Evolutionary conservation across 1,140 invertebrate genomes (phyloP), one percentile per base, ranked within the genome.

Genomic region (Centruroides vittatus): DNA sequence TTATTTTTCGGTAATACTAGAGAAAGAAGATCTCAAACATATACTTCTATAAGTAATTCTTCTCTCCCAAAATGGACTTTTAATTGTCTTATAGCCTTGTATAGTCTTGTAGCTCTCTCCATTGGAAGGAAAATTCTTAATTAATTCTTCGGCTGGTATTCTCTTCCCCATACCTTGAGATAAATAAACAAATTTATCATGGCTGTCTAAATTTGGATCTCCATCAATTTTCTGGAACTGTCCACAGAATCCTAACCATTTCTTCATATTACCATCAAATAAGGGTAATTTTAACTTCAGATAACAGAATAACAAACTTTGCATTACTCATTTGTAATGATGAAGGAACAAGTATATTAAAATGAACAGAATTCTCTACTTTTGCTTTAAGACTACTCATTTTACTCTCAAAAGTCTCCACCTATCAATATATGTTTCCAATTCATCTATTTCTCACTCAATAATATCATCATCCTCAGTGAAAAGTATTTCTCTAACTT

Each of bases 1-100:
- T 58, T n/a, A 12, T 51, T 0, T 34, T 50, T 12, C 12, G 5
- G 4, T 56, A 47, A 23, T 48, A 66, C 65, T 11, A 74, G 46
- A 1, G 53, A 54, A 10, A 74, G 56, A 5, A 74, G 34, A 55
- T 74, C 70, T 34, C 71, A 57, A 8, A 70, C 67, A 63, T 74
- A 74, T 60, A 69, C 67, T 60, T 72, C 67, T 7, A 72, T 67
- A 4, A 72, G 48, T 5, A 71, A 53, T 46, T 71, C 68, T 4
- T 73, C 69, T 34, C 69, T 13, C 68, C 36, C 71, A 57, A 69
- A 73, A 60, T 69, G 59, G 57, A 13, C 59, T 55, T 70, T 69
- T 11, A 73, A 61, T 52, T 63, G 62, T 10, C 69, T 59, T 2
- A 73, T 61, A 34, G 64, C 70, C 49, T 70, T 68, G n/a, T n/a